phyloP scores from a whole-genome alignment of 2,888 invertebrate species.

The Lasioglossum zephyrum region DNA sequence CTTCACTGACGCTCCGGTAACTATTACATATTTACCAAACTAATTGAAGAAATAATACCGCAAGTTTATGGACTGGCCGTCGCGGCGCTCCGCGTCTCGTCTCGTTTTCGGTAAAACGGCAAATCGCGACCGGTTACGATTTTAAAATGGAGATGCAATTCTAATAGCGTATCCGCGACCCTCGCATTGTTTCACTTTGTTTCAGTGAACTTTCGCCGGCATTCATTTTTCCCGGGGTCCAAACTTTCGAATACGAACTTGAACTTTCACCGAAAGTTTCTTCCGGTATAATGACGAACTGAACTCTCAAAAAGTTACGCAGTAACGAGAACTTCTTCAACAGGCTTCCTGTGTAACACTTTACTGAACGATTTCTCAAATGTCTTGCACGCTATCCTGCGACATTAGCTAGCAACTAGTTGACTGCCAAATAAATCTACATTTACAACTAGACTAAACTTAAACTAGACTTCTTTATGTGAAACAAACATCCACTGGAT shows the following conservation, averaged over 20 bases:
- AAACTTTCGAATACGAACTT: conserved; percentile 71
- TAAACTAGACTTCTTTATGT: not conserved
- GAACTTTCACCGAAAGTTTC: conserved; percentile 68
- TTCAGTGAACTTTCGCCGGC: conserved; percentile 64
- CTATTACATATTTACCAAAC: conserved; percentile 52
- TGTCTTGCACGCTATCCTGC: conserved; percentile 26
- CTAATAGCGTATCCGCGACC: conserved; percentile 33
- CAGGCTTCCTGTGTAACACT: conserved; percentile 69
- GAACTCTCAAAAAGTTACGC: conserved; percentile 73
- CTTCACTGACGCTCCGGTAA: conserved; percentile 32
- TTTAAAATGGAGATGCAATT: conserved; percentile 49
- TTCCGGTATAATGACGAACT: conserved; percentile 70
- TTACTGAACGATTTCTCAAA: conserved; percentile 62
- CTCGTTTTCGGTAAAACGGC: conserved; percentile 11
- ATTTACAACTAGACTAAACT: not conserved
- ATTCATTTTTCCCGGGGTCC: conserved; percentile 66
- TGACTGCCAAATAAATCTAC: not conserved
- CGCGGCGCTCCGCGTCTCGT: not conserved
- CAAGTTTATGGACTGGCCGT: conserved; percentile 31
- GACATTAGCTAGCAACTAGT: conserved; percentile 7
- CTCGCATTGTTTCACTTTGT: conserved; percentile 54
- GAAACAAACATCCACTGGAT: not conserved
- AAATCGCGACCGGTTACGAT: conserved; percentile 36
- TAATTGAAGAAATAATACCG: conserved; percentile 51
- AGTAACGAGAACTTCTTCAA: conserved; percentile 71